These are phyloP conservation scores for Mesocentrotus franciscanus DNA, from an alignment of 53 echinoderm and acorn worm genomes.

Conservation along the genomic window DNA sequence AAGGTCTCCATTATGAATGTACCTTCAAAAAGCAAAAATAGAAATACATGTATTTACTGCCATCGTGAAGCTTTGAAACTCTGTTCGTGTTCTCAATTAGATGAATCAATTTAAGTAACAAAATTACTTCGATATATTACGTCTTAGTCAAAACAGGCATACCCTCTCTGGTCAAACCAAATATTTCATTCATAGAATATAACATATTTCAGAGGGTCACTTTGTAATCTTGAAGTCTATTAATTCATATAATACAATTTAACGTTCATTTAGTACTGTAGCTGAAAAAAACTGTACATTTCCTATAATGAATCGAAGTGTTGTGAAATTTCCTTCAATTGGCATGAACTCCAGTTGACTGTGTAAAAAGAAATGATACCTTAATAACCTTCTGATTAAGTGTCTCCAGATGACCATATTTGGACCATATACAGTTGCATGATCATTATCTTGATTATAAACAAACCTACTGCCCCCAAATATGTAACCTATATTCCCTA, in stretches of 20 bases:
- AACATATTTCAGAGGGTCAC: neutral
- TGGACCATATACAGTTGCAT: too few species aligned
- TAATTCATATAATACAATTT: constrained; percentile 17
- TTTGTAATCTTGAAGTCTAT: neutral
- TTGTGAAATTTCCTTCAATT: neutral
- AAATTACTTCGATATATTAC: neutral
- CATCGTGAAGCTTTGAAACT: neutral
- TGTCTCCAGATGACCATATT: too few species aligned
- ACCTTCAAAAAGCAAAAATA: neutral
- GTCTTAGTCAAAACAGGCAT: neutral
- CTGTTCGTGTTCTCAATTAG: neutral
- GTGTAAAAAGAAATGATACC: too few species aligned
- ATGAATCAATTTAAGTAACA: neutral
- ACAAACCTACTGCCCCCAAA: neutral
- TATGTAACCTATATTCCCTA: neutral
- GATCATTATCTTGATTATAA: too few species aligned
- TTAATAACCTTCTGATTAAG: too few species aligned
- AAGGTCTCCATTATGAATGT: neutral
- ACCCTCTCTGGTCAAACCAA: neutral
- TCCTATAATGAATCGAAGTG: neutral
- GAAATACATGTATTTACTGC: neutral
- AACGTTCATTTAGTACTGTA: constrained; percentile 49
- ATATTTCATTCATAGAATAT: neutral
- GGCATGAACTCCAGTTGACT: neutral
- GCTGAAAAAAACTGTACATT: neutral